phyloP scores from a whole-genome alignment of 2,797 vertebrate species.

The Cryptoblepharus egeriae region DNA sequence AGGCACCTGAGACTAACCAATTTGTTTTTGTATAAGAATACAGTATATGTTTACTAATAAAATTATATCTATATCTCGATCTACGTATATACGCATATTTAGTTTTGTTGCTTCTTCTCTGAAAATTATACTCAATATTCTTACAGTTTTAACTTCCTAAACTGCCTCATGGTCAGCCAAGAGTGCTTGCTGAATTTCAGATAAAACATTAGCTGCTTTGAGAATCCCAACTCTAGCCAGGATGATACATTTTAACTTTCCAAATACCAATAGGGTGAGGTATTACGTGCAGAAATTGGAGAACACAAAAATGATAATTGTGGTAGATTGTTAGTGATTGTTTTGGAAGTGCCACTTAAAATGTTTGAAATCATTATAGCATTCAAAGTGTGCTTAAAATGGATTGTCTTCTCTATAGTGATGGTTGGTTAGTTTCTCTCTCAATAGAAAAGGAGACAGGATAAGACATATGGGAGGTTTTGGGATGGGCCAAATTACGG shows the following conservation, averaged over 20 bases:
- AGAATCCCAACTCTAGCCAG: background rate
- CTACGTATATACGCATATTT: too few relatives aligned
- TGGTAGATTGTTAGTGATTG: background rate
- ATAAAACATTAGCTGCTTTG: constrained; percentile 21
- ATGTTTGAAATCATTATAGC: constrained; percentile 38
- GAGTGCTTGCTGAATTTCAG: constrained; percentile 21
- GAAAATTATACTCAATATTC: constrained; percentile 22
- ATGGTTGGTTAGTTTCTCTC: background rate
- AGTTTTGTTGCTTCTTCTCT: too few relatives aligned
- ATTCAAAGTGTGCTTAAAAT: constrained; percentile 38
- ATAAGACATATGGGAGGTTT: background rate
- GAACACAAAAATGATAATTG: constrained; percentile 10
- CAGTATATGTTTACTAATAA: too few relatives aligned
- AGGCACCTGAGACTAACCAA: background rate
- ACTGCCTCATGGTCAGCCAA: constrained; percentile 21
- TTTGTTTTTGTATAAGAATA: too few relatives aligned
- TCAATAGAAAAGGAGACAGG: too few relatives aligned
- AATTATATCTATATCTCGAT: too few relatives aligned
- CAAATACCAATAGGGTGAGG: constrained; percentile 15
- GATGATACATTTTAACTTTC: constrained; percentile 34
- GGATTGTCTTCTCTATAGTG: background rate
- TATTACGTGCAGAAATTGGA: background rate
- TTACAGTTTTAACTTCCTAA: constrained; percentile 41
- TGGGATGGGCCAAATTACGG: background rate
- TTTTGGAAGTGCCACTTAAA: constrained; percentile 53